Conservation (phyloP, 2,113 vertebrate species). For the Procapra przewalskii region DNA sequence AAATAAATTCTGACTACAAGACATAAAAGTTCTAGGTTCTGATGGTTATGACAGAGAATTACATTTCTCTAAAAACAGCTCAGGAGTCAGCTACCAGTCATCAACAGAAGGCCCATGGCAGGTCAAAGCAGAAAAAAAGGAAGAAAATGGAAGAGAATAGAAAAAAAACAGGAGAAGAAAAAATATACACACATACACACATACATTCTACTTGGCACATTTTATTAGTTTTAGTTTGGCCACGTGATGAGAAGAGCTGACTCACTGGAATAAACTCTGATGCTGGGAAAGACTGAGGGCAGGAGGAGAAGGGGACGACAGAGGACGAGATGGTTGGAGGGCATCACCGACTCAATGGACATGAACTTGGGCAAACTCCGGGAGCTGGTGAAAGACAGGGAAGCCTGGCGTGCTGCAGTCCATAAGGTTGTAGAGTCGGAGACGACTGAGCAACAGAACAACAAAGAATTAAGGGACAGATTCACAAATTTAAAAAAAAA, state of each 20-base stretch:
- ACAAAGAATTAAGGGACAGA: background rate
- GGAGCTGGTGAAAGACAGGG: background rate
- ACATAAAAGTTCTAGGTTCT: background rate
- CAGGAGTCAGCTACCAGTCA: background rate
- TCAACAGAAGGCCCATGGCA: background rate
- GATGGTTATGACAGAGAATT: background rate
- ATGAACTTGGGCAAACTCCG: background rate
- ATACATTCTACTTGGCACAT: background rate
- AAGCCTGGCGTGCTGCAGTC: background rate
- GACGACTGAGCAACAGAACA: background rate
- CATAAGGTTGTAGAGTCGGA: background rate
- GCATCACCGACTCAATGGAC: background rate
- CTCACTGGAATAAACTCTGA: background rate
- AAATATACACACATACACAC: background rate
- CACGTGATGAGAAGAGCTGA: background rate
- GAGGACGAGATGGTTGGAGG: background rate
- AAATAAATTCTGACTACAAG: background rate
- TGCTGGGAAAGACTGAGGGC: background rate
- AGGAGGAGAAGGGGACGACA: background rate
- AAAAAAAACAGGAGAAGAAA: background rate
- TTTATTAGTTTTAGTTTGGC: background rate
- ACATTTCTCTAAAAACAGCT: background rate
- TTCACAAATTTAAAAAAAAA: background rate
- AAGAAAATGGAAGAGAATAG: background rate
- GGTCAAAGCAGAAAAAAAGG: background rate